Evolutionary conservation across 2,888 invertebrate genomes (phyloP), one percentile per base, ranked within the genome.

Genomic region (Hydrotaea cyrtoneurina): DNA sequence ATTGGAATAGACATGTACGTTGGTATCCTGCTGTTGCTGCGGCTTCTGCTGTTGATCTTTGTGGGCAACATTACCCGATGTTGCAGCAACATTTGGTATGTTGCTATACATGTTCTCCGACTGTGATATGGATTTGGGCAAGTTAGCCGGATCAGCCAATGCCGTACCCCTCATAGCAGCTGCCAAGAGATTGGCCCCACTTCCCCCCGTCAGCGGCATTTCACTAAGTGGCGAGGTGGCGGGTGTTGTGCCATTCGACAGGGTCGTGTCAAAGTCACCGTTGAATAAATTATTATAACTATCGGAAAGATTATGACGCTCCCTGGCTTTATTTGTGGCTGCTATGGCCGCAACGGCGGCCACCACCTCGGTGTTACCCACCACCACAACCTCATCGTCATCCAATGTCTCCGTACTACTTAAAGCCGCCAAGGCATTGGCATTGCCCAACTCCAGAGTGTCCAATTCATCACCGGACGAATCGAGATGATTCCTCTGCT

Each of bases 31-130:
- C 31, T 50, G 26, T 17, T 59, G 17, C 10, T 3, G 39, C 15
- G 43, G 17, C 19, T 80, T 0, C 23, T 64, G 13, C 8, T 39
- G 46, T 66, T 74, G 17, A 31, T 78, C 59, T 3, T 57, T 71
- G 17, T n/a, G 59, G 17, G 57, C 86, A 55, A 82, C 85, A 62
- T 78, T 79, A 46, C 46, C 76, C 36, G 77, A 57, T 76, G 82
- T 57, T 78, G 86, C 83, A 84, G 87, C 84, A 76, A 86, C 86
- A 89, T 89, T 90, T 74, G 91, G 91, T 87, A 93, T 90, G 88
- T 93, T 93, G 88, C 92, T 92, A 87, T 93, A 93, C 88, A 92
- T 90, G 83, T 92, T 92, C 86, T 93, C 92, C 4, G 90, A 88
- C 86, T 92, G 90, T 1, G 91, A 90, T 11, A 90, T 88, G 4